Base-by-base conservation (phyloP, 2,888 invertebrate species). In the Embidobia sp. region DNA sequence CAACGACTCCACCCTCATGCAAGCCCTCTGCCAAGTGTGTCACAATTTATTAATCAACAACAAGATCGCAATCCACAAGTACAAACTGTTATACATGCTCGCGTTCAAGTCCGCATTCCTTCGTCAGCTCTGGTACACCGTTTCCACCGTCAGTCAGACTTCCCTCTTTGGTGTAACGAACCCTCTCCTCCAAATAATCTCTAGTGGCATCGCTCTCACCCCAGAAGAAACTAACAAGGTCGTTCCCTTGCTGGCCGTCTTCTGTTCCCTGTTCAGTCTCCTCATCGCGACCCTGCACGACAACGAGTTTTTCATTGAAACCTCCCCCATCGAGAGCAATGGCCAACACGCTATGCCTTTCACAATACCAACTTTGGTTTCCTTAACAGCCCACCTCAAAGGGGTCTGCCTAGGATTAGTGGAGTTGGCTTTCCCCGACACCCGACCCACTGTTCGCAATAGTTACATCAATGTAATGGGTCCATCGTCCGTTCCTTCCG, bases 341-440 rank as follows among this genome's bases (percentile, higher is more conserved):
- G 83, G 79, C 4, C 86, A 87, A 77, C 87, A 87, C 44, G 86
- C 90, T 5, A 92, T 92, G 92, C 93, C 96, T 0, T 97, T 97
- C 86, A 92, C 92, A n/a, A 92, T 95, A 75, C 90, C 91, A 0
- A 95, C 95, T 85, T 90, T 97, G 59, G 93, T 94, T 3, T 92
- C 92, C 2, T 91, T 97, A 81, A 94, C 94, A 55, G 92, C 93
- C 55, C 93, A 93, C 0, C 88, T 97, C 27, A 93, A 96, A 57
- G 95, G 96, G 76, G 94, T 96, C 3, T 95, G 96, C 82, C 90
- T 97, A 11, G 97, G 97, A 0, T 91, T 97, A 6, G 95, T 97
- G 5, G 96, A 97, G 85, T 90, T 97, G 48, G 96, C 96, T 0
- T 96, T 95, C 86, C 96, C 96, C 0, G 96, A 96, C 84, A 93